Evolutionary conservation across 2,888 invertebrate genomes (phyloP), one percentile per base, ranked within the genome.

Genomic region (Rhyacophila evoluta): DNA sequence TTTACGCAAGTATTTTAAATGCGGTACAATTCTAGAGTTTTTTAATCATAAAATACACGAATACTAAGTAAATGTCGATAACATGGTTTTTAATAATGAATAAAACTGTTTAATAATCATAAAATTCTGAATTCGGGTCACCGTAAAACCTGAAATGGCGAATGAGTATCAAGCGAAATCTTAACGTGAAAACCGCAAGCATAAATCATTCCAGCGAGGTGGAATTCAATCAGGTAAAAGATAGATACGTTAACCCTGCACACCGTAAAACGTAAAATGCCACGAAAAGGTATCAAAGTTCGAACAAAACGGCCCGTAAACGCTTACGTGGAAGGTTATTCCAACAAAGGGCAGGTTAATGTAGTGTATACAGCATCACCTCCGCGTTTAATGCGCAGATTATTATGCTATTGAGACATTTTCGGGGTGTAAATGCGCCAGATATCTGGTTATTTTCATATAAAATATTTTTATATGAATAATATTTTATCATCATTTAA

Each of bases 251-350:
- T 72, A 67, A 25, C 72, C 76, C 55, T 11, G 29, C 29, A 36
- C 28, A 29, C 68, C 72, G 77, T 77, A 77, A 77, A 77, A 77
- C 55, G 55, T 55, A 55, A 55, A 55, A 55, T 19, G 72, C 37
- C 77, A 67, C 67, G 36, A 72, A 77, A 77, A 75, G 68, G 75
- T 74, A 72, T 37, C 72, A 72, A 36, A 74, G 75, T 71, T 72
- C 69, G 55, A 74, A 78, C 39, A 69, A 77, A 77, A 77, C 72
- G 76, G 29, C 71, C 55, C 76, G 76, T 78, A 41, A 78, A 78
- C 37, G 73, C 38, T 74, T 10, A 74, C 74, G 19, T 29, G 25
- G 37, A n/a, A 72, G 78, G 72, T 29, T 73, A 29, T 39, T 72
- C 37, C 72, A 74, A 29, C 71, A 29, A 72, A 72, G n/a, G 73